Base-by-base conservation (phyloP, 2,888 invertebrate species). In the Hirtodrosophila trivittata region DNA sequence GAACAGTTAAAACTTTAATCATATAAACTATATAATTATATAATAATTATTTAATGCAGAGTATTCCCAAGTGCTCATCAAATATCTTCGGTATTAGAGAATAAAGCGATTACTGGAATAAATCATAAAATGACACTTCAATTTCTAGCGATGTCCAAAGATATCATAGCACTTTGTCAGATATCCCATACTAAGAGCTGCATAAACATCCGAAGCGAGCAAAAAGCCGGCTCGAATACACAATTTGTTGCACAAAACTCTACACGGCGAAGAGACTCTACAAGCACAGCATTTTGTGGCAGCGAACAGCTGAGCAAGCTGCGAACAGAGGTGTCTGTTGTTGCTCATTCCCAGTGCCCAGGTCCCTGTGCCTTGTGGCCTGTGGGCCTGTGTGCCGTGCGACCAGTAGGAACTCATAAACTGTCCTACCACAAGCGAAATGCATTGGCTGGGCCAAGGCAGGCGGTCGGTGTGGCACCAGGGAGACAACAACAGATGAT, bases 381-480 rank as follows among this genome's bases (percentile, higher is more conserved):
- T 49, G 16, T 30, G n/a, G 10, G 7, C 14, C 32, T 3, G 32
- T 32, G 9, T 32, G 9, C 16, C 16, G 9, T 28, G 33, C 43
- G 45, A 35, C 33, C 42, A 63, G 62, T 39, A 32, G 54, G 46
- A 21, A 39, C 46, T 52, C 38, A 54, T 54, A 59, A 63, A 66
- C 59, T 72, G 87, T 87, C 87, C 87, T 87, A 88, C 87, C 87
- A 74, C 87, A 87, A 88, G 74, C 66, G 18, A 73, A 84, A 85
- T 84, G 85, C 83, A 84, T 71, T 82, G 74, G 82, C 67, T 69
- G 82, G 66, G 74, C 57, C 75, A 73, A 38, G 64, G 49, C 56
- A 50, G 38, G 39, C 60, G 33, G 38, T 28, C 45, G 62, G 42
- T 47, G 35, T 12, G 58, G 57, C 52, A 45, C 12, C 28, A 58